Evolutionary conservation across 2,113 vertebrate genomes (phyloP), one percentile per base, ranked within the genome.

Genomic region (Delphinapterus leucas): DNA sequence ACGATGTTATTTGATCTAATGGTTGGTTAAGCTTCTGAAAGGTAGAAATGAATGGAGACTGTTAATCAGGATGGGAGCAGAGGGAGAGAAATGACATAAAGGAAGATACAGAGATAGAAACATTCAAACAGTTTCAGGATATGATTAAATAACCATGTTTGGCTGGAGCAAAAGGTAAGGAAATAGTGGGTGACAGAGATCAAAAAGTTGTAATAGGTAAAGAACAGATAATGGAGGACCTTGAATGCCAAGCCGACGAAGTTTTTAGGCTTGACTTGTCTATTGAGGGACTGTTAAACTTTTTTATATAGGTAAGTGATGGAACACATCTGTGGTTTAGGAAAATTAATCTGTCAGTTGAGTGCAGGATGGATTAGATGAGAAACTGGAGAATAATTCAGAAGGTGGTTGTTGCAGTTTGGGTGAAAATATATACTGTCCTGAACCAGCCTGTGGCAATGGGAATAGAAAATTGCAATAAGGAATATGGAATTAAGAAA

Each of bases 381-480:
- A 94, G 55, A 90, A 95, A 82, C 55, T 81, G 81, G 49, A 95
- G 49, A 96, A 92, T 44, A n/a, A n/a, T 74, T 95, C 53, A 81
- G 84, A 88, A 88, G 63, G 38, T 77, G 14, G 44, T 89, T 13
- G 67, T 74, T 84, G n/a, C 36, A 80, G 23, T 92, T 90, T 81
- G 63, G 58, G 11, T 67, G 41, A 68, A 96, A 81, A 80, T 55
- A 70, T 36, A 25, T 71, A 63, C 31, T 74, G 20, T 6, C 36
- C 65, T 65, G 82, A 83, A 76, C 38, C 38, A 82, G 76, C 38
- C 31, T 82, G 3, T 65, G 61, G 20, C 70, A 79, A 0, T 79
- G n/a, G 60, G 23, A 93, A 44, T 81, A 93, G 73, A 93, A 70
- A 86, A 60, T 76, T 90, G 49, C 18, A 81, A 7, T 82, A 44